Conservation (phyloP, 1,140 invertebrate species). For the Drosophila lacteicornis region DNA sequence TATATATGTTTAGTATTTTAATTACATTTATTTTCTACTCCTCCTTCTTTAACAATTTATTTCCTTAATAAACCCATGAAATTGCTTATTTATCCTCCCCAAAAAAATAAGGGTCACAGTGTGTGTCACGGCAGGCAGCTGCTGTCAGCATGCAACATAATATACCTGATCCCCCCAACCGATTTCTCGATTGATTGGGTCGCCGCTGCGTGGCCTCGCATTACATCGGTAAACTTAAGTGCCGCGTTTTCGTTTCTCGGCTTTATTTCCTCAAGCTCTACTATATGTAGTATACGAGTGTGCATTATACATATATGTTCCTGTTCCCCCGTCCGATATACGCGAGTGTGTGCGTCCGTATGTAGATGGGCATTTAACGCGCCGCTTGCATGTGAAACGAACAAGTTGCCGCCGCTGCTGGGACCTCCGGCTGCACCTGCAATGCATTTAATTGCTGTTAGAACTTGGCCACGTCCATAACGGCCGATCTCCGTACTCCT, state of each 20-base stretch:
- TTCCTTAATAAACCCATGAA: too few species aligned
- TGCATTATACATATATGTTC: constrained; percentile 2
- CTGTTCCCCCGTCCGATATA: background rate
- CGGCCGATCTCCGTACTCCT: constrained; percentile 36
- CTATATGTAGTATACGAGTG: background rate
- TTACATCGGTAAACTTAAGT: constrained; percentile 52
- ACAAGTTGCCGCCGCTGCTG: constrained; percentile 40
- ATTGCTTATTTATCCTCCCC: background rate
- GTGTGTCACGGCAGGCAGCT: constrained; percentile 13
- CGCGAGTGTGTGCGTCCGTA: constrained; percentile 13
- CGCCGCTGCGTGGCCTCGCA: constrained; percentile 2
- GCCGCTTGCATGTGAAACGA: constrained; percentile 78
- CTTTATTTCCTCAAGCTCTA: too few species aligned
- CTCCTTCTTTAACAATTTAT: too few species aligned
- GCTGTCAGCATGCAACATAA: constrained; percentile 6
- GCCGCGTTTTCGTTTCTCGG: background rate
- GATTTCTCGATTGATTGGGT: constrained; percentile 38
- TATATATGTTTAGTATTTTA: too few species aligned
- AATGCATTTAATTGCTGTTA: constrained; percentile 79
- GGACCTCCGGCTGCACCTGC: constrained; percentile 65
- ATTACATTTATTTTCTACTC: too few species aligned
- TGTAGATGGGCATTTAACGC: constrained; percentile 72
- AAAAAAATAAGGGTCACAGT: background rate
- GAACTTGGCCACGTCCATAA: constrained; percentile 78
- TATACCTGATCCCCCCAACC: too few species aligned